Evolutionary conservation across 2,113 vertebrate species (phyloP), one percentile per base, ranked within the genome.

Genomic region (Eulemur macaco): DNA sequence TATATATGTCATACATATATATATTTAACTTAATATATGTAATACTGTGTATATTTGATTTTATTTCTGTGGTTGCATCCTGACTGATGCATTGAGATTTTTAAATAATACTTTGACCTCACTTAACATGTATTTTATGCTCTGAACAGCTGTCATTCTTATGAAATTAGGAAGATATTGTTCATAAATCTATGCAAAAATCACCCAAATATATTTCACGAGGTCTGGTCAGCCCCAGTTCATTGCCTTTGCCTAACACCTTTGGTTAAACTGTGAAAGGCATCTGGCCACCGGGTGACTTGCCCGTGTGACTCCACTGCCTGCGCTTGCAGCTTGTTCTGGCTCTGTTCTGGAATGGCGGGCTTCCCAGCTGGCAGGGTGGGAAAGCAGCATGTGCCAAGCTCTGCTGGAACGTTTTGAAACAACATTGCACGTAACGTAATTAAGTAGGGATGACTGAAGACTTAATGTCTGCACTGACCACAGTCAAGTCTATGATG

Each of bases 311-410:
- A 37, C 31, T 39, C 31, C 54, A 4, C 18, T 17, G 85, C 60
- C 87, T 31, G 9, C 64, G 71, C 45, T 96, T 85, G 74, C 89
- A 37, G 82, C 83, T 31, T 91, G 98, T 86, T 58, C 91, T 96
- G 93, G 92, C 96, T 94, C 58, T 78, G 27, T 64, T 95, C 96
- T 95, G 83, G 45, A 45, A 45, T 31, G 71, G n/a, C 73, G 27
- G 64, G 93, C 95, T 95, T 82, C 98, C 97, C 98, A 98, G 76
- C 92, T 98, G 97, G 96, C 96, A 88, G 15, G 17, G 2, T 12
- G 0, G 60, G 39, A 1, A 0, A 9, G 66, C 18, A 27, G 12
- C 34, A 27, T 6, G 37, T 91, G 97, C 98, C 98, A 98, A 95
- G 82, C 91, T 88, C 64, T 77, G 73, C 82, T 98, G 96, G 93